These are phyloP conservation scores for Pristionchus japonicus DNA, from an alignment of 2,888 invertebrate species.

Conservation along the genomic window DNA sequence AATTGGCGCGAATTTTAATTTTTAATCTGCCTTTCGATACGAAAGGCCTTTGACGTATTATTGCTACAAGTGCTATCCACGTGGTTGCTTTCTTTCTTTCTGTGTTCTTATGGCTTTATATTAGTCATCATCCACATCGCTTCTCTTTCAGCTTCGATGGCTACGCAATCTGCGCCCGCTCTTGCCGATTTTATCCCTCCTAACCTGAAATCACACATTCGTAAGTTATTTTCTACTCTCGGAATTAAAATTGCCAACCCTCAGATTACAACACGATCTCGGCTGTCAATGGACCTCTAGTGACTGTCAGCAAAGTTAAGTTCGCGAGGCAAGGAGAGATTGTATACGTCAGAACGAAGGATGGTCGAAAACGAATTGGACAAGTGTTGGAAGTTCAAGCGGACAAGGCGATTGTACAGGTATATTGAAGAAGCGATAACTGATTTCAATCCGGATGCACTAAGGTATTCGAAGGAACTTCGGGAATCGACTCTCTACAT, in stretches of 20 bases:
- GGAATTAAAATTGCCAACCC: background rate
- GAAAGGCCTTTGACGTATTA: too few relatives aligned
- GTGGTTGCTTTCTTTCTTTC: background rate
- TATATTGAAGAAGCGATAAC: background rate
- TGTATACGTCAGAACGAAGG: slow-evolving; percentile 91
- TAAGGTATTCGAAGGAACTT: slow-evolving; percentile 95
- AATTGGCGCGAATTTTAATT: background rate
- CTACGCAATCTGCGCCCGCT: background rate
- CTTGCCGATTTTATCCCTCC: background rate
- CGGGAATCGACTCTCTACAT: slow-evolving; percentile 98
- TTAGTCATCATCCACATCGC: background rate
- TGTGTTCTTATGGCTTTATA: background rate
- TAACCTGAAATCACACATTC: slow-evolving; percentile 30
- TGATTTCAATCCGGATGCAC: background rate
- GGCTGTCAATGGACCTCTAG: slow-evolving; percentile 98
- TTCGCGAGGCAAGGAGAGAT: slow-evolving; percentile 99
- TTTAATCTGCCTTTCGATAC: background rate
- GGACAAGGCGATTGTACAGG: slow-evolving; percentile 92
- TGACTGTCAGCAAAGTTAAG: slow-evolving; percentile 98
- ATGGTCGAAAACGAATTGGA: slow-evolving; percentile 94
- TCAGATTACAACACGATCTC: slow-evolving; percentile 97
- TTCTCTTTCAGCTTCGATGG: background rate
- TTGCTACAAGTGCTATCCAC: background rate
- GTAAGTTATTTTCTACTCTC: background rate
- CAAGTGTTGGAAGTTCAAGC: slow-evolving; percentile 96